Base-by-base conservation (phyloP, 2,888 invertebrate genomes). In the Erebia palarica region DNA sequence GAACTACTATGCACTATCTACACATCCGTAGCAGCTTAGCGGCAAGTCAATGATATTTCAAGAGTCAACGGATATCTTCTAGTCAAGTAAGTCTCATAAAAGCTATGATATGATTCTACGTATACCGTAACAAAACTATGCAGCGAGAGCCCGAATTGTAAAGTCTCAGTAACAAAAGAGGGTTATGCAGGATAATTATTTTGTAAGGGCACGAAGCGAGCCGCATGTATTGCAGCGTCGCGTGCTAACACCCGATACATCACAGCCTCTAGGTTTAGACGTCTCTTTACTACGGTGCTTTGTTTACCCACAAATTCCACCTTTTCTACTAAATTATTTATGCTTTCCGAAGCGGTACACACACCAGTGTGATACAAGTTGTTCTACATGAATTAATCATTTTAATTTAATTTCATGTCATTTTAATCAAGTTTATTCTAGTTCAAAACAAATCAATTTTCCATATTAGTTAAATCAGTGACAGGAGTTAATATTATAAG, bases 221-320 rank as follows among this genome's bases (percentile, higher is more conserved):
- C 89, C 86, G 84, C 81, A 90, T 83, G 89, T 89, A 91, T 91
- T 85, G 90, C 89, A 79, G 74, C 76, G 82, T 91, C 82, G 91
- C 91, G 91, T 91, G 91, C 85, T 85, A 75, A 82, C 88, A 86
- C 87, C 86, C 86, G 88, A 91, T 91, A 90, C 86, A 87, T 91
- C 86, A 90, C 85, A 77, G 79, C 81, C 86, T 86, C 86, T 88
- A 82, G 82, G 86, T 86, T 84, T 83, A 88, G 89, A 89, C 88
- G 86, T 89, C 89, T 90, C 84, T 89, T 89, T 82, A 85, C 85
- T 84, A 84, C 85, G 81, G 79, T 77, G 78, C 81, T 84, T 81
- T 88, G 86, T 89, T 90, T 90, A 89, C 88, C 82, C 86, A 86
- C 86, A 88, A 14, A 51, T 47, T 59, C 27, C 10, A 18, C n/a